Conservation (phyloP, 2,113 vertebrate genomes). For the Pseudonaja textilis region DNA sequence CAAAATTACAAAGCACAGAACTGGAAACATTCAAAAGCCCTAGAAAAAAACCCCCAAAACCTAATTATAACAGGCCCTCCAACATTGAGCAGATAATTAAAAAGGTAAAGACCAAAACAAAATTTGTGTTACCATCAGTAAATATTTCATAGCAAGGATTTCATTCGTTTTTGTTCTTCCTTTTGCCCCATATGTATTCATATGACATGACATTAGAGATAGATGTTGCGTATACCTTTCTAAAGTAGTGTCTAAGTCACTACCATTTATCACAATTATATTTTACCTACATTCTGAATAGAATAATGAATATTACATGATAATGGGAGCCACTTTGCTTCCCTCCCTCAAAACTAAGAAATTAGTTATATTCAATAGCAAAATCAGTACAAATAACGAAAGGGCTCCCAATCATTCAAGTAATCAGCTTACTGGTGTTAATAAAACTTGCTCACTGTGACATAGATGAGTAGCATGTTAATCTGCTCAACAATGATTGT, state of each 20-base stretch:
- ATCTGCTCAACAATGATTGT: slow-evolving; percentile 18
- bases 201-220: slow-evolving; percentile 14
- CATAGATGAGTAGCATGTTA: slow-evolving; percentile 50
- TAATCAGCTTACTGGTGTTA: slow-evolving; percentile 47
- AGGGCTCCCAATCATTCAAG: slow-evolving; percentile 42
- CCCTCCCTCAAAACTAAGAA: slow-evolving; percentile 49
- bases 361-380: slow-evolving; percentile 42
- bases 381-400: slow-evolving; percentile 40
- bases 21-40: slow-evolving; percentile 44
- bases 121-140: slow-evolving; percentile 43
- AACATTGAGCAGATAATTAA: slow-evolving; percentile 33
- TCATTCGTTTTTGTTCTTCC: slow-evolving; percentile 33
- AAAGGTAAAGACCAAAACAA: slow-evolving; percentile 48
- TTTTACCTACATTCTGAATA: slow-evolving; percentile 37
- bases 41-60: slow-evolving; percentile 39
- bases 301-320: slow-evolving; percentile 51
- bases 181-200: background rate
- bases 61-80: slow-evolving; percentile 45
- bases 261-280: slow-evolving; percentile 19
- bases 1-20: slow-evolving; percentile 60
- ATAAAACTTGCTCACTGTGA: slow-evolving; percentile 43
- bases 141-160: slow-evolving; percentile 38
- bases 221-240: slow-evolving; percentile 45
- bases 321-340: slow-evolving; percentile 46
- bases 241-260: slow-evolving; percentile 25